Conservation (phyloP, 1,140 invertebrate species). For the Drosophila bipectinata region DNA sequence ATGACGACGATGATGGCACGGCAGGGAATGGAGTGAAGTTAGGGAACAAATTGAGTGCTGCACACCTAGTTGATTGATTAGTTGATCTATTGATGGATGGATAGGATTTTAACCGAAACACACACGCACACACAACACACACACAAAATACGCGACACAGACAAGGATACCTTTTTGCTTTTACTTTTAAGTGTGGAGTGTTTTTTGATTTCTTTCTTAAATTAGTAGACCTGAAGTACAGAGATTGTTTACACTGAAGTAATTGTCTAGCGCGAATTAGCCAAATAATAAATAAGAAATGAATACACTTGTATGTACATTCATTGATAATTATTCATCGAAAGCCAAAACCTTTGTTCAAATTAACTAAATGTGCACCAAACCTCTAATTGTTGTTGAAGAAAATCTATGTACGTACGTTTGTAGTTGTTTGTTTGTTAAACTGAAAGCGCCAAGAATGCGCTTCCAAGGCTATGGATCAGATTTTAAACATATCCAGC, state of each 20-base stretch:
- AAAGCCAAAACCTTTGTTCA: constrained; percentile 30
- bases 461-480: constrained; percentile 7
- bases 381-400: constrained; percentile 69
- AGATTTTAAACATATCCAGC: constrained; percentile 29
- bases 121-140: constrained; percentile 39
- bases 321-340: constrained; percentile 14
- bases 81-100: neutral
- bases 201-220: constrained; percentile 7
- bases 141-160: constrained; percentile 11
- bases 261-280: constrained; percentile 24
- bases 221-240: constrained; percentile 23
- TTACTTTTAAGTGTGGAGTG: constrained; percentile 12
- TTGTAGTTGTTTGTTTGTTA: constrained; percentile 55
- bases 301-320: constrained; percentile 8
- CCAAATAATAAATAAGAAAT: constrained; percentile 43
- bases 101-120: constrained; percentile 17
- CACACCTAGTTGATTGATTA: constrained; percentile 18
- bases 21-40: constrained; percentile 30
- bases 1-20: constrained; percentile 8
- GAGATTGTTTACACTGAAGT: constrained; percentile 24
- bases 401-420: constrained; percentile 24
- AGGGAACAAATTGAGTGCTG: constrained; percentile 22
- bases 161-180: constrained; percentile 30
- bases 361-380: constrained; percentile 50
- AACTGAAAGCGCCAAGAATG: neutral